These are phyloP conservation scores for Hemibagrus wyckioides DNA, from an alignment of 2,113 vertebrate genomes.

Conservation along the genomic window DNA sequence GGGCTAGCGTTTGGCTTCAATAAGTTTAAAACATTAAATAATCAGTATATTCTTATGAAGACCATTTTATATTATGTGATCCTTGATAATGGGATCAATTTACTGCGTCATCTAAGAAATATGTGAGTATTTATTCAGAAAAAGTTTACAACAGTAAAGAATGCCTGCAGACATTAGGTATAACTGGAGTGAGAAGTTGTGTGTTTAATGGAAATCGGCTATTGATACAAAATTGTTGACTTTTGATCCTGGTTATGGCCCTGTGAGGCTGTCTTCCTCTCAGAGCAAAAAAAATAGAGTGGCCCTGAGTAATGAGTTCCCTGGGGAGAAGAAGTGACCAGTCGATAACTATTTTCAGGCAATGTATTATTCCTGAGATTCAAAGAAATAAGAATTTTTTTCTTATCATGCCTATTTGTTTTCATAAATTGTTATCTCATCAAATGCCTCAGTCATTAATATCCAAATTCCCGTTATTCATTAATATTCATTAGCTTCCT, in stretches of 20 bases:
- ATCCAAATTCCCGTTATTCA: background rate
- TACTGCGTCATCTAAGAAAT: background rate
- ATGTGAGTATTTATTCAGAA: background rate
- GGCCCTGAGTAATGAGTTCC: slow-evolving; percentile 19
- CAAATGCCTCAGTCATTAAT: background rate
- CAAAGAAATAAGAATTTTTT: background rate
- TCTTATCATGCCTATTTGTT: background rate
- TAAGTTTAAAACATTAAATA: background rate
- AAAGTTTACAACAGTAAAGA: no score
- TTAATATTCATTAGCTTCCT: background rate
- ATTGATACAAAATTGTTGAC: background rate
- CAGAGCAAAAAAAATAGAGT: background rate
- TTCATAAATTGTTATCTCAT: background rate
- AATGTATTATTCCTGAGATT: background rate
- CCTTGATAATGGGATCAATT: background rate
- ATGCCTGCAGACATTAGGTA: no score
- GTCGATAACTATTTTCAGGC: background rate
- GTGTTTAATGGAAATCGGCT: background rate
- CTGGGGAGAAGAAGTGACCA: background rate
- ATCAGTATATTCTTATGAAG: background rate
- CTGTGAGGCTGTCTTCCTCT: background rate
- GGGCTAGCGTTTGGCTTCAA: background rate
- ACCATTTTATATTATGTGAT: background rate
- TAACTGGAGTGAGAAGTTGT: background rate
- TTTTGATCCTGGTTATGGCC: background rate